Evolutionary conservation across 1,140 invertebrate species (phyloP).

Genomic region (Dolichoris vasculosae): DNA sequence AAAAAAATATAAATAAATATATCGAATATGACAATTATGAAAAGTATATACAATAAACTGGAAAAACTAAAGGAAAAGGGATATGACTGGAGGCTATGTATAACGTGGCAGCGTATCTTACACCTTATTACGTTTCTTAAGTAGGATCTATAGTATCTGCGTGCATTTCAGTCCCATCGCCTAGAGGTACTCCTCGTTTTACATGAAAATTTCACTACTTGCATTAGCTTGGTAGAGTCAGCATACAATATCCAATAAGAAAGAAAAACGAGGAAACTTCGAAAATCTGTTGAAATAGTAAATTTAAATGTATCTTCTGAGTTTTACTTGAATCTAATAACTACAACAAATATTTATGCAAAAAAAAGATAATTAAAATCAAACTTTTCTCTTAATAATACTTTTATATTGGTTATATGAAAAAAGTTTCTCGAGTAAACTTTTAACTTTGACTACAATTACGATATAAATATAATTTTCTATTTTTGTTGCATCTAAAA

Average conservation of each 20-base stretch:
- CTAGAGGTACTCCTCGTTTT: conserved; percentile 56
- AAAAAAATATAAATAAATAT: neutral
- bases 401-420: no score
- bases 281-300: neutral
- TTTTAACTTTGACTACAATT: neutral
- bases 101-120: conserved; percentile 61
- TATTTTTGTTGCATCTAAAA: neutral
- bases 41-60: neutral
- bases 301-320: neutral
- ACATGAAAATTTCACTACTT: conserved; percentile 67
- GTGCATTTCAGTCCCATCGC: conserved; percentile 27
- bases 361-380: neutral
- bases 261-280: neutral
- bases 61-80: neutral
- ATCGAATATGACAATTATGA: neutral
- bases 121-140: conserved; percentile 68
- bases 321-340: no score
- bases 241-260: conserved; percentile 16
- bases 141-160: conserved; percentile 57
- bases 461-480: neutral
- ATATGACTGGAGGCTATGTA: conserved; percentile 52
- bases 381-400: no score
- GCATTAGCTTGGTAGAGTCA: conserved; percentile 29
- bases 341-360: neutral
- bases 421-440: no score